These are phyloP conservation scores for Microctonus hyperodae DNA, from an alignment of 2,888 invertebrate genomes.

Conservation along the genomic window DNA sequence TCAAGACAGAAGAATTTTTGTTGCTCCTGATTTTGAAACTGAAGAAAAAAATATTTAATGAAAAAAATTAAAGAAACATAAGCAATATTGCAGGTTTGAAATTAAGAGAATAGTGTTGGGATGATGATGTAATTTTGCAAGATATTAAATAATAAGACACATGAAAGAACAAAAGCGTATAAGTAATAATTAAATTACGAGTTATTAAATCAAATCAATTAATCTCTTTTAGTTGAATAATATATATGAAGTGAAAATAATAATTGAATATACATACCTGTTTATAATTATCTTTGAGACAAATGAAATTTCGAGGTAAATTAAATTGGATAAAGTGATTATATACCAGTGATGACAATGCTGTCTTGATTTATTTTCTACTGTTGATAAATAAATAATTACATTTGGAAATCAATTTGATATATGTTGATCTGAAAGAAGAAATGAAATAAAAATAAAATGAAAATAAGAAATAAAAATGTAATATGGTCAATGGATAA, in stretches of 20 bases:
- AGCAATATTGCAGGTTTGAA: background rate
- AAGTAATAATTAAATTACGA: background rate
- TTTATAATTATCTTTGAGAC: background rate
- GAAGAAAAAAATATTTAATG: background rate
- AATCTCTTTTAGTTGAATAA: background rate
- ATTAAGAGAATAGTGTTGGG: background rate
- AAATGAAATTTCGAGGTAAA: background rate
- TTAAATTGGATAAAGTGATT: background rate
- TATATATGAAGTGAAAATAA: background rate
- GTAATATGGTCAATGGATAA: background rate
- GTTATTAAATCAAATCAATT: conserved; percentile 4
- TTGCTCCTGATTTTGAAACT: background rate
- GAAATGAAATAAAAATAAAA: background rate
- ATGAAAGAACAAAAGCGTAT: background rate
- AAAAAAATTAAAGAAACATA: no score
- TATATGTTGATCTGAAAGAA: background rate
- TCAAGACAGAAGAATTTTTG: background rate
- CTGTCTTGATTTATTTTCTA: background rate
- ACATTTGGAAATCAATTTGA: background rate
- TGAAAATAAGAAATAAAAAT: background rate
- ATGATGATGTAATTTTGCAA: background rate
- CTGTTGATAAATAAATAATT: background rate
- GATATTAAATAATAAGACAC: background rate
- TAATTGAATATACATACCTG: background rate
- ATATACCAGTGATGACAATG: background rate